phyloP scores from a whole-genome alignment of 1,140 invertebrate genomes.

The Aethina tumida region DNA sequence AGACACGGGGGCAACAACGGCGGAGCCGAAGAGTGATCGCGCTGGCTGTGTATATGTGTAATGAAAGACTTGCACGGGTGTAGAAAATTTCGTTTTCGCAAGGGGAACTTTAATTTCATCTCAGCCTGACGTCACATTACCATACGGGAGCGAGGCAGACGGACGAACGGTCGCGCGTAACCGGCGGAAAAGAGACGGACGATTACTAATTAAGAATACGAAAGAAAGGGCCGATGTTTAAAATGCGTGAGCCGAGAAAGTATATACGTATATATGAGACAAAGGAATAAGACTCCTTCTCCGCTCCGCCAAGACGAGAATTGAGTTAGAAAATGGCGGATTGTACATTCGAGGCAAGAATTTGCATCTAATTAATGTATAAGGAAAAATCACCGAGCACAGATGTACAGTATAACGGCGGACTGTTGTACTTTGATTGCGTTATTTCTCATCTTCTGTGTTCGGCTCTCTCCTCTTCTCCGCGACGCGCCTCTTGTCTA shows the following conservation, averaged over 20 bases:
- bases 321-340: slow-evolving; percentile 36
- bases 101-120: slow-evolving; percentile 36
- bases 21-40: too few species aligned
- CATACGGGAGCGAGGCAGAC: slow-evolving; percentile 28
- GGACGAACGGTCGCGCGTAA: slow-evolving; percentile 10
- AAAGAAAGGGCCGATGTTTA: slow-evolving; percentile 37
- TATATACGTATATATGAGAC: slow-evolving; percentile 36
- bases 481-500: slow-evolving; percentile 3
- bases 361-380: slow-evolving; percentile 38
- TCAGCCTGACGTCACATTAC: slow-evolving; percentile 33
- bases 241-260: slow-evolving; percentile 36
- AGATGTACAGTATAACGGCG: slow-evolving; percentile 22
- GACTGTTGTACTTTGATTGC: slow-evolving; percentile 20
- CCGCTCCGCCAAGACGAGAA: slow-evolving; percentile 29
- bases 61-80: slow-evolving; percentile 36
- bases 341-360: slow-evolving; percentile 34
- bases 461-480: slow-evolving; percentile 14
- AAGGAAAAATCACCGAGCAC: slow-evolving; percentile 33
- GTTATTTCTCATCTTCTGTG: slow-evolving; percentile 22
- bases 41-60: slow-evolving; percentile 30
- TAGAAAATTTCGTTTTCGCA: slow-evolving; percentile 36
- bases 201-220: slow-evolving; percentile 36
- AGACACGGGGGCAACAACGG: too few species aligned
- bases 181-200: slow-evolving; percentile 21
- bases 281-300: slow-evolving; percentile 32